Evolutionary conservation across 2,113 vertebrate genomes (phyloP).

Genomic region (Perccottus glenii): DNA sequence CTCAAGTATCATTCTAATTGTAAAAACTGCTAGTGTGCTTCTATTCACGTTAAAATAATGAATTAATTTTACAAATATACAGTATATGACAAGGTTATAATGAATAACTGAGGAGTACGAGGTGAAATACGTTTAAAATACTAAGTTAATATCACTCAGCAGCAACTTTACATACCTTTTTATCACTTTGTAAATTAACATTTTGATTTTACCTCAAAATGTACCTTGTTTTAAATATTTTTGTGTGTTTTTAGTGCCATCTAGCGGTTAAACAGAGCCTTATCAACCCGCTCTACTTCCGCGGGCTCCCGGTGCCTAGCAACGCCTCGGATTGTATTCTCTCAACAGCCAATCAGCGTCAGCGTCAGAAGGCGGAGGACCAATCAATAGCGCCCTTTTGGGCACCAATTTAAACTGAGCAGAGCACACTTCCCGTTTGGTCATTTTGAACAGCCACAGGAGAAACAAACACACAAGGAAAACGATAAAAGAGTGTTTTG

Average conservation of each 20-base stretch:
- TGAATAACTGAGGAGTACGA: too few species aligned
- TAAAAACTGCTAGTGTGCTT: too few species aligned
- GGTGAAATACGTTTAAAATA: too few species aligned
- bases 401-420: conserved; percentile 73
- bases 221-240: neutral
- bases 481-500: neutral
- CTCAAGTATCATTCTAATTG: too few species aligned
- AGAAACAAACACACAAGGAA: neutral
- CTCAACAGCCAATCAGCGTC: conserved; percentile 61
- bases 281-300: conserved; percentile 51
- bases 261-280: conserved; percentile 15
- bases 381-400: conserved; percentile 64
- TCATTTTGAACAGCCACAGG: neutral
- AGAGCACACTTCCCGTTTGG: conserved; percentile 32
- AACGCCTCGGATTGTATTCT: conserved; percentile 50
- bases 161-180: too few species aligned
- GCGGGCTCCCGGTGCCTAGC: conserved; percentile 62
- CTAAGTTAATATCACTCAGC: too few species aligned
- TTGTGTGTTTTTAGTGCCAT: conserved; percentile 45
- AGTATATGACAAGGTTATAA: too few species aligned
- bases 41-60: too few species aligned
- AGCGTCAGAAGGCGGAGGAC: neutral
- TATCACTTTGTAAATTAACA: too few species aligned
- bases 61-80: too few species aligned
- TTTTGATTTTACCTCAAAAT: too few species aligned